Base-by-base conservation (phyloP, 2,888 invertebrate genomes). In the Drosophila gaucha region DNA sequence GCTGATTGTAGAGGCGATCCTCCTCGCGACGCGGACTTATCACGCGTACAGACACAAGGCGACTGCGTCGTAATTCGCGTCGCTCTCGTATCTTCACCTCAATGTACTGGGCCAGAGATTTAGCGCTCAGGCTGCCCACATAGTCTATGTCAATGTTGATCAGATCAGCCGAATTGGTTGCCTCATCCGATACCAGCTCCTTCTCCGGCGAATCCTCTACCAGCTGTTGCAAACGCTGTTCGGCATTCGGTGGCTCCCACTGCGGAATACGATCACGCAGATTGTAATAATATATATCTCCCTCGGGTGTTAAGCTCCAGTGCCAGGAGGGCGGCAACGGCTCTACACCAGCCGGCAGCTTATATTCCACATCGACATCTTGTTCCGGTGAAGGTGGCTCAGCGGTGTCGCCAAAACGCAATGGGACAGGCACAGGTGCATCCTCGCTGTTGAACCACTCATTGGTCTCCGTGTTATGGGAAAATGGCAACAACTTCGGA, bases 221-320 rank as follows among this genome's bases (percentile, higher is more conserved):
- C 12, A 89, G 72, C 9, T 85, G 92, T 22, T 90, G 80, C 0
- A 89, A 72, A 0, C 91, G 78, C 39, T 91, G 93, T 24, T 90
- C 84, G 0, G 87, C 80, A 12, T 89, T 90, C 6, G 95, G 96
- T 28, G 96, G 96, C 74, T 94, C 92, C 97, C 97, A 97, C 89
- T 96, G 96, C 20, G 96, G 94, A 77, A 95, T 93, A 6, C 96
- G 93, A 47, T 95, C 93, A 90, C 95, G 95, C 1, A 95, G 93
- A 91, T 99, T 97, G 92, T 98, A 99, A 92, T 97, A 99, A 92
- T 98, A 99, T 0, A 95, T 94, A 72, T 97, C 94, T 0, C 98
- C 98, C 54, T 96, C 95, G 2, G 93, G 92, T 90, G 98, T 98
- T 67, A 94, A 93, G 0, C 97, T 96, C 80, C 95, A 95, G 85